Conservation (phyloP, 2,888 invertebrate species). For the Eupithecia inturbata region DNA sequence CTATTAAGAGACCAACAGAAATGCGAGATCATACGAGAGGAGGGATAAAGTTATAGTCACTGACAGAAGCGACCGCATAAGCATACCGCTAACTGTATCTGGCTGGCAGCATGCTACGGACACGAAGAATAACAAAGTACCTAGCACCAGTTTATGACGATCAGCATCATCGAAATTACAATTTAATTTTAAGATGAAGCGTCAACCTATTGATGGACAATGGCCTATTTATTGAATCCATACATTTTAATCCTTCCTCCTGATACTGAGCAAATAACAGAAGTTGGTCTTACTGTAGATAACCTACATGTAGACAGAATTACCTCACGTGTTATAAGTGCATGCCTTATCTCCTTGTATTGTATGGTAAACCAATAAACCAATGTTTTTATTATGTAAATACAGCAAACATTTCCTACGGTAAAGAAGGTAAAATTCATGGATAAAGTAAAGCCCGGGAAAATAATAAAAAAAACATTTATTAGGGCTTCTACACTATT, state of each 20-base stretch:
- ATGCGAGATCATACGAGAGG: background rate
- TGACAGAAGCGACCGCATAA: background rate
- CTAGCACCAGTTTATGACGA: background rate
- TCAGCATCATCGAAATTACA: background rate
- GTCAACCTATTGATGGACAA: background rate
- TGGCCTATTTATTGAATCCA: background rate
- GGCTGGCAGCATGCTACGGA: background rate
- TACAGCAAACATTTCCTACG: background rate
- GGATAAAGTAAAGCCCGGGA: background rate
- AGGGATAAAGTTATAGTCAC: background rate
- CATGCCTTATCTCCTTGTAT: slow-evolving; percentile 19
- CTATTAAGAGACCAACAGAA: background rate
- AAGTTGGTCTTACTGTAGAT: background rate
- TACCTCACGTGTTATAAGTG: background rate
- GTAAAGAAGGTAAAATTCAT: background rate
- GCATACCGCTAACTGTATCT: background rate
- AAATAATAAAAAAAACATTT: background rate
- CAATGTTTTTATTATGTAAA: slow-evolving; percentile 11
- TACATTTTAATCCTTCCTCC: background rate
- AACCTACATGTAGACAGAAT: background rate
- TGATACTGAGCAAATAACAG: background rate
- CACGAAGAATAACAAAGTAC: background rate
- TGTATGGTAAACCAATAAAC: background rate
- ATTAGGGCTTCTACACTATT: background rate
- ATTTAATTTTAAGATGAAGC: background rate